phyloP scores from a whole-genome alignment of 2,113 vertebrate genomes.

The Pteronura brasiliensis region DNA sequence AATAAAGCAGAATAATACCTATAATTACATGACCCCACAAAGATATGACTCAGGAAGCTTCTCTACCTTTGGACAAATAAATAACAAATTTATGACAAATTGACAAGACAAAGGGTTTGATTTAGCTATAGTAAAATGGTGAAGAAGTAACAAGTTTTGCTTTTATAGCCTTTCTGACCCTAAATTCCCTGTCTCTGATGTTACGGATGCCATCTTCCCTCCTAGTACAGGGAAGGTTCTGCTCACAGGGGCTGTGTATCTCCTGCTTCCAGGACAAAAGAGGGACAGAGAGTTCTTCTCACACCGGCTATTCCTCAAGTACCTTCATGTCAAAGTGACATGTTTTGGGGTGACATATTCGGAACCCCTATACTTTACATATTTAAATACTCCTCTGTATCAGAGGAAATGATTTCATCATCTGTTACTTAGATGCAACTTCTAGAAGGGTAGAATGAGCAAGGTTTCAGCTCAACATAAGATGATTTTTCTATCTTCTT shows the following conservation, averaged over 20 bases:
- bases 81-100: not conserved
- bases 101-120: not conserved
- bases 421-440: not conserved
- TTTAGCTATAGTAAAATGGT: not conserved
- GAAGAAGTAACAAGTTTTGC: not conserved
- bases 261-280: not conserved
- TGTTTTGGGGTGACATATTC: not conserved
- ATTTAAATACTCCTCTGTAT: not conserved
- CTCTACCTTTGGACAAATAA: not conserved
- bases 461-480: not conserved
- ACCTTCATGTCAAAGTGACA: not conserved
- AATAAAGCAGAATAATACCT: not conserved
- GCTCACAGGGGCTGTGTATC: not conserved
- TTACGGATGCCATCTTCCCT: too few relatives aligned
- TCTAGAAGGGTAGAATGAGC: not conserved
- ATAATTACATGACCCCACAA: not conserved
- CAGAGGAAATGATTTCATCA: not conserved
- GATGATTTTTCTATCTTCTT: not conserved
- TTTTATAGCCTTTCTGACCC: not conserved
- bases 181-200: not conserved
- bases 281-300: not conserved
- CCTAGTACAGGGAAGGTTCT: fast-evolving
- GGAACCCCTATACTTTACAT: not conserved
- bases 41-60: not conserved
- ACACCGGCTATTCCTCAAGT: not conserved